Evolutionary conservation across 2,888 invertebrate genomes (phyloP).

Genomic region (Scaptomyza tumidula): DNA sequence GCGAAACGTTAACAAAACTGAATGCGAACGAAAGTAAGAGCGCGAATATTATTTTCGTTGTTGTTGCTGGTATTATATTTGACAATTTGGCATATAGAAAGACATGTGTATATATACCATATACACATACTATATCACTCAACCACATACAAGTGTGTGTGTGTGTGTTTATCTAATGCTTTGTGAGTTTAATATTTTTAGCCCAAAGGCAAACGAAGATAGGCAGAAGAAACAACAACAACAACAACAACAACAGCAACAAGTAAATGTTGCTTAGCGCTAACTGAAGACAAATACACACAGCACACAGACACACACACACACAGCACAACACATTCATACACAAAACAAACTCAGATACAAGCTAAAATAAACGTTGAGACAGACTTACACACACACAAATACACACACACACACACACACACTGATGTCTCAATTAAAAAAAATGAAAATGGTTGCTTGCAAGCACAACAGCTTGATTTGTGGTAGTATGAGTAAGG

Average conservation of each 20-base stretch:
- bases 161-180: constrained; percentile 53
- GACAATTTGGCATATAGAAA: constrained; percentile 58
- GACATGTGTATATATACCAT: constrained; percentile 11
- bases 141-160: constrained; percentile 5
- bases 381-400: background rate
- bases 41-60: constrained; percentile 73
- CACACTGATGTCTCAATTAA: constrained; percentile 76
- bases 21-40: constrained; percentile 46
- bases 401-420: constrained; percentile 30
- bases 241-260: constrained; percentile 21
- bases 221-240: constrained; percentile 32
- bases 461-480: constrained; percentile 20
- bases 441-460: constrained; percentile 41
- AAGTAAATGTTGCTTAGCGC: constrained; percentile 54
- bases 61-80: constrained; percentile 51
- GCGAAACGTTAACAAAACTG: constrained; percentile 48
- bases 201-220: constrained; percentile 67
- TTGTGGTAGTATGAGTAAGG: constrained; percentile 24
- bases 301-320: constrained; percentile 4
- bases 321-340: constrained; percentile 5
- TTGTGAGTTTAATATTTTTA: constrained; percentile 76
- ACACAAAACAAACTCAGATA: constrained; percentile 24
- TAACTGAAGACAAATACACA: constrained; percentile 68
- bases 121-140: constrained; percentile 9
- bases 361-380: constrained; percentile 49